Percentiles rank a stretch among this genome's conserved stretches.
phyloP scores from a whole-genome alignment of 2,888 invertebrate species.

The Anaspis maculata region DNA sequence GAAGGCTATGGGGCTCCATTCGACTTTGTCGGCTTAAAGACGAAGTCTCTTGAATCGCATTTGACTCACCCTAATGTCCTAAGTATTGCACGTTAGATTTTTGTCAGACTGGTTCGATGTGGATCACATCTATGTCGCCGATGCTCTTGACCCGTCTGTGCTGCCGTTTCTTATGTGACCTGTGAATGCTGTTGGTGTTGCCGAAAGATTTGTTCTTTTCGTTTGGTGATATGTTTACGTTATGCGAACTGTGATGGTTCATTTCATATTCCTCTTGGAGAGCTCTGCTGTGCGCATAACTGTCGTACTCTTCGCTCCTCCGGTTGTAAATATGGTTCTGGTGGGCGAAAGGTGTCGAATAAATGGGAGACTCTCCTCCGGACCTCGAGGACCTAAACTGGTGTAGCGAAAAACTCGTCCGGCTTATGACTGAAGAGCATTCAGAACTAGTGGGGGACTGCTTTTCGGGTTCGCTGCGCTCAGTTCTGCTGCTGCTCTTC shows the following conservation, averaged over 20 bases:
- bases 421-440: conserved; percentile 50
- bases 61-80: no score
- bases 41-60: no score
- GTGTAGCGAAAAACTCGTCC: conserved; percentile 42
- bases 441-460: conserved; percentile 61
- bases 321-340: conserved; percentile 21
- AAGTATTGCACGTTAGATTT: no score
- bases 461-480: conserved; percentile 41
- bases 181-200: conserved; percentile 40
- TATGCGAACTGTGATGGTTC: conserved; percentile 19
- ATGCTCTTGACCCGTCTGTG: conserved; percentile 65
- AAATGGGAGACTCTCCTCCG: conserved; percentile 37
- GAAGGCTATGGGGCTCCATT: no score
- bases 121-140: conserved; percentile 61
- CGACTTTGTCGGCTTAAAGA: no score
- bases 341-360: conserved; percentile 32
- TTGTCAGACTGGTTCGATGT: conserved; percentile 36
- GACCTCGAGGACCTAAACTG: conserved; percentile 43
- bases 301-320: conserved; percentile 40
- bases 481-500: conserved; percentile 37
- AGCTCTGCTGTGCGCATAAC: conserved; percentile 27
- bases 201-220: conserved; percentile 17
- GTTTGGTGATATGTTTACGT: conserved; percentile 16
- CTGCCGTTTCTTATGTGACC: conserved; percentile 47
- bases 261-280: conserved; percentile 27